Conservation (phyloP, 2,888 invertebrate genomes). For the Dicyrtoma fusca region DNA sequence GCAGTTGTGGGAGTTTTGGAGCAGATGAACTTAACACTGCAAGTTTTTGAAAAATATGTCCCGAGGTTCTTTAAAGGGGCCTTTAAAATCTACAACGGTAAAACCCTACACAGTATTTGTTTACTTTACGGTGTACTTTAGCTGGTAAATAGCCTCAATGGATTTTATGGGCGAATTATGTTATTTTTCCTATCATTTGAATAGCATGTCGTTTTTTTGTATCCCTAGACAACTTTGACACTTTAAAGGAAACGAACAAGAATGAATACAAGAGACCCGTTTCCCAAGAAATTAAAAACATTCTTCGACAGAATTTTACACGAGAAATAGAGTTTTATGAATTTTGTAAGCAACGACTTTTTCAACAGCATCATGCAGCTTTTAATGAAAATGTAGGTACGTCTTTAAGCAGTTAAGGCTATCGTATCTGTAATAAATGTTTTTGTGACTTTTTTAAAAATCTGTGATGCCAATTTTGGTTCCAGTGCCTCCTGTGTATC, state of each 20-base stretch:
- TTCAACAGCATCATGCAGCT: conserved; percentile 79
- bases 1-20: conserved; percentile 87
- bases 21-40: conserved; percentile 80
- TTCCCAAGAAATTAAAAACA: conserved; percentile 80
- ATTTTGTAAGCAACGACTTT: conserved; percentile 81
- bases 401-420: too few relatives aligned
- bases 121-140: neutral
- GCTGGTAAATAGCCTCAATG: too few relatives aligned
- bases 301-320: conserved; percentile 83
- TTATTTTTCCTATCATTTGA: too few relatives aligned
- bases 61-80: conserved; percentile 83
- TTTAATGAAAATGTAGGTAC: too few relatives aligned
- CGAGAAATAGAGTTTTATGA: conserved; percentile 89
- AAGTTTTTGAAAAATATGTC: conserved; percentile 83
- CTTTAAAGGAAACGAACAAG: conserved; percentile 68
- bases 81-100: conserved; percentile 77
- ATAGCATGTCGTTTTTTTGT: too few relatives aligned
- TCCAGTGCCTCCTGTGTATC: too few relatives aligned
- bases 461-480: too few relatives aligned
- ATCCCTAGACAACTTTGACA: conserved; percentile 52
- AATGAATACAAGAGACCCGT: conserved; percentile 87
- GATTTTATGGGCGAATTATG: too few relatives aligned
- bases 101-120: neutral
- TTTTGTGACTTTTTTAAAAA: too few relatives aligned
- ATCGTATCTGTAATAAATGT: too few relatives aligned